These are phyloP conservation scores for Luehdorfia chinensis DNA, from an alignment of 1,140 invertebrate genomes.

Conservation along the genomic window DNA sequence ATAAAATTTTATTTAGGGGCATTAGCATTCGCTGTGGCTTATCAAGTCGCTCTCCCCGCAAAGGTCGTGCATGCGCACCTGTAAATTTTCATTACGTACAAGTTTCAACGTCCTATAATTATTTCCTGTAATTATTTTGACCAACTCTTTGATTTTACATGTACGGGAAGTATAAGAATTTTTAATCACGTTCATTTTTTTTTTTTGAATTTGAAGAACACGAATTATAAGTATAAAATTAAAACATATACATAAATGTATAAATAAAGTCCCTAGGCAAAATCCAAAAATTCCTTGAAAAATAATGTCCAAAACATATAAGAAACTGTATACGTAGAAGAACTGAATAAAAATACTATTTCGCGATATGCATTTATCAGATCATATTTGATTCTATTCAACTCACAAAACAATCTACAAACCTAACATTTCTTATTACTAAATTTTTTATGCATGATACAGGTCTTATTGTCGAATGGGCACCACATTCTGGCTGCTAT, in stretches of 20 bases:
- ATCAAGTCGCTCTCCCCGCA: constrained; percentile 33
- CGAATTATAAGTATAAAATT: no score
- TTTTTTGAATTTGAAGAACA: no score
- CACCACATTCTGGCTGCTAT: constrained; percentile 49
- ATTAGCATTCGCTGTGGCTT: constrained; percentile 55
- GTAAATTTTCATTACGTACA: constrained; percentile 17
- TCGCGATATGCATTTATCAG: not conserved
- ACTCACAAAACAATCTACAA: not conserved
- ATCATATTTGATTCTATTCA: no score
- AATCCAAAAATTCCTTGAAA: no score
- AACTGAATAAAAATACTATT: not conserved
- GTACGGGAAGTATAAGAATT: not conserved
- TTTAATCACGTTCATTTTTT: constrained; percentile 1
- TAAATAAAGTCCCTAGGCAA: no score
- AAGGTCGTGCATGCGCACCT: constrained; percentile 27
- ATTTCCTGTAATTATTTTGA: constrained; percentile 14
- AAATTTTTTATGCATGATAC: constrained; percentile 43
- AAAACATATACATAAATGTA: no score
- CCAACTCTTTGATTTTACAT: not conserved
- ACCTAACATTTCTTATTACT: constrained; percentile 10
- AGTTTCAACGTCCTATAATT: constrained; percentile 4
- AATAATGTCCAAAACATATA: no score
- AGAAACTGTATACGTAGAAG: no score
- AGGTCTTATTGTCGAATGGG: constrained; percentile 48
- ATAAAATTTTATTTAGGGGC: constrained; percentile 60